Conservation (phyloP, 2,113 vertebrate species). For the Podiceps cristatus region DNA sequence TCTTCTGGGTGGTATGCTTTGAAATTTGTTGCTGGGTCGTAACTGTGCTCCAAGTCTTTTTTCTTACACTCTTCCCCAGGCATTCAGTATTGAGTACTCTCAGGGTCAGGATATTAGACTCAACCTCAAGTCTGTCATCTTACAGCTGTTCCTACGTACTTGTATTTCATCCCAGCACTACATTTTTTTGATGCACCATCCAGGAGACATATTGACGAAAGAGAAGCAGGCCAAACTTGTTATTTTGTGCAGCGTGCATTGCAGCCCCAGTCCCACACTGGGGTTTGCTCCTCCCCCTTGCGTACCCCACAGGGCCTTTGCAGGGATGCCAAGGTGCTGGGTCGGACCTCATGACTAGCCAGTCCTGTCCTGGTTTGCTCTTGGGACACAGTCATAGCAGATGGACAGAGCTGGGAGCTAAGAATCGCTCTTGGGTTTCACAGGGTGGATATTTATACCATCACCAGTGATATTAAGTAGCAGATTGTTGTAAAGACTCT, state of each 20-base stretch:
- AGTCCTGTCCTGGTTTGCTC: background rate
- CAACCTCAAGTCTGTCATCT: background rate
- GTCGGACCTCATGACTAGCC: background rate
- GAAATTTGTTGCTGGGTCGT: background rate
- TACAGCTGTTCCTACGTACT: background rate
- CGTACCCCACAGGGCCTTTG: background rate
- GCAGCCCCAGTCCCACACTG: fast-evolving
- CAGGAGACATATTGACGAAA: background rate
- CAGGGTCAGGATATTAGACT: background rate
- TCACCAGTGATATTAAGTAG: background rate
- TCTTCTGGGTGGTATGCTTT: background rate
- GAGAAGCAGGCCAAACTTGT: background rate
- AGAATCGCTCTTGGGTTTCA: background rate
- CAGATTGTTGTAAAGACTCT: background rate
- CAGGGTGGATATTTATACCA: background rate
- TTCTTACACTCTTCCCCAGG: background rate
- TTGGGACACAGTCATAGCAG: background rate
- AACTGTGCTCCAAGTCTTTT: background rate
- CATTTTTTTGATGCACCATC: background rate
- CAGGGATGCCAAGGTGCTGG: background rate
- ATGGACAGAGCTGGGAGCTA: background rate
- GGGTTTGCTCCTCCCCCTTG: fast-evolving
- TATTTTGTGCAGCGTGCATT: background rate
- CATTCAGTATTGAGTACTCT: background rate
- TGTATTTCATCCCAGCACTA: background rate